Percentiles rank a stretch among this genome's conserved stretches.
Evolutionary conservation across 2,797 vertebrate genomes (phyloP).

Genomic region (Intellagama lesueurii): DNA sequence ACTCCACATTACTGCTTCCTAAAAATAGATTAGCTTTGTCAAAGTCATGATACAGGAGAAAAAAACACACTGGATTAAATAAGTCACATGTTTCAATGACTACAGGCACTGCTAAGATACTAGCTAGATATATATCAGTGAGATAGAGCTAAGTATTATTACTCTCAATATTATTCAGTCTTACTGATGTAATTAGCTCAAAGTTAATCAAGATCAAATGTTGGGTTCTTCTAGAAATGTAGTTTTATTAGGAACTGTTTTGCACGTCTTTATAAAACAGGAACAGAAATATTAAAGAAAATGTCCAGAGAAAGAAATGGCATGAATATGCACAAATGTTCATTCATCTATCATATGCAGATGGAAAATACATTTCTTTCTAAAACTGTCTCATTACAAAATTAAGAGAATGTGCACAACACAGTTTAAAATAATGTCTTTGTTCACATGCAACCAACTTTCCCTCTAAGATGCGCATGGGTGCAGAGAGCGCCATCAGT

Average conservation of each 20-base stretch:
- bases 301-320: background rate
- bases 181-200: conserved; percentile 11
- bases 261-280: background rate
- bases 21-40: conserved; percentile 36
- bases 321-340: too few relatives aligned
- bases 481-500: too few relatives aligned
- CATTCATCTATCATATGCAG: background rate
- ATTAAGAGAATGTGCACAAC: background rate
- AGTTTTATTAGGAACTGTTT: background rate
- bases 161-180: background rate
- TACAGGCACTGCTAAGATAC: background rate
- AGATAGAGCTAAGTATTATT: conserved; percentile 14
- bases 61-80: conserved; percentile 37
- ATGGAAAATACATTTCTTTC: background rate
- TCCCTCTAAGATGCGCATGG: too few relatives aligned
- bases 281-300: background rate
- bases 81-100: background rate
- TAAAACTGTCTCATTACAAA: background rate
- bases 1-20: conserved; percentile 12
- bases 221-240: conserved; percentile 13
- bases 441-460: too few relatives aligned
- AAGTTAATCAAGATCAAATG: background rate
- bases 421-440: too few relatives aligned
- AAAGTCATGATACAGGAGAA: conserved; percentile 10
- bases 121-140: background rate